Conservation (phyloP, 2,113 vertebrate species). For the Sciurus niger region DNA sequence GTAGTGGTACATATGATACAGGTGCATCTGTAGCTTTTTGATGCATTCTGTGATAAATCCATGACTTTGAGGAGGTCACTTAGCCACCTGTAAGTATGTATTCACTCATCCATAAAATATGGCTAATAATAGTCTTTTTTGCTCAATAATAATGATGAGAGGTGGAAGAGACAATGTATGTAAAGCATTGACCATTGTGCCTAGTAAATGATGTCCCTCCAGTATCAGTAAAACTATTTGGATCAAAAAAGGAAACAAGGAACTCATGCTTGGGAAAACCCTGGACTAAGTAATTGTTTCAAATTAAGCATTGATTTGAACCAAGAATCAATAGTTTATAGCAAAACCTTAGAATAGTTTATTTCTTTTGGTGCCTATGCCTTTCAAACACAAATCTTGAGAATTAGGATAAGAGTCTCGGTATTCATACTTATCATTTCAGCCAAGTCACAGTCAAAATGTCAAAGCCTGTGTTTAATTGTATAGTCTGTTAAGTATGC, state of each 20-base stretch:
- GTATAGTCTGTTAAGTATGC: conserved; percentile 37
- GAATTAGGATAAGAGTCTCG: background rate
- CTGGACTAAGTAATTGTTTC: no score
- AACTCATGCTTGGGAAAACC: background rate
- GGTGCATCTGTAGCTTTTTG: background rate
- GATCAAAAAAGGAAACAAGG: background rate
- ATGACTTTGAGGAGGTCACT: background rate
- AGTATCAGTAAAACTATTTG: background rate
- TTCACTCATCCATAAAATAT: background rate
- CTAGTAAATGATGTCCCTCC: background rate
- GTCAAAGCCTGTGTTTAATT: conserved; percentile 57
- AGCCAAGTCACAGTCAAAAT: conserved; percentile 43
- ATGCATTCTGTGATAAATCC: background rate
- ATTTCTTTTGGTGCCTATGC: conserved; percentile 37
- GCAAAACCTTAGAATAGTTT: background rate
- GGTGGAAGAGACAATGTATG: background rate
- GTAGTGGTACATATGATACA: no score
- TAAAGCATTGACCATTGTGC: background rate
- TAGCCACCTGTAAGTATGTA: background rate
- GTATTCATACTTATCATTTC: background rate
- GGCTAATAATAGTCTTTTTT: background rate
- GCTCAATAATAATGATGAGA: background rate
- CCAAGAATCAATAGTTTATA: conserved; percentile 53
- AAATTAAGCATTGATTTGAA: conserved; percentile 54
- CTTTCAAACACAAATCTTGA: conserved; percentile 1